Base-by-base conservation (phyloP, 2,797 vertebrate genomes). In the Benthosema pterotum region DNA sequence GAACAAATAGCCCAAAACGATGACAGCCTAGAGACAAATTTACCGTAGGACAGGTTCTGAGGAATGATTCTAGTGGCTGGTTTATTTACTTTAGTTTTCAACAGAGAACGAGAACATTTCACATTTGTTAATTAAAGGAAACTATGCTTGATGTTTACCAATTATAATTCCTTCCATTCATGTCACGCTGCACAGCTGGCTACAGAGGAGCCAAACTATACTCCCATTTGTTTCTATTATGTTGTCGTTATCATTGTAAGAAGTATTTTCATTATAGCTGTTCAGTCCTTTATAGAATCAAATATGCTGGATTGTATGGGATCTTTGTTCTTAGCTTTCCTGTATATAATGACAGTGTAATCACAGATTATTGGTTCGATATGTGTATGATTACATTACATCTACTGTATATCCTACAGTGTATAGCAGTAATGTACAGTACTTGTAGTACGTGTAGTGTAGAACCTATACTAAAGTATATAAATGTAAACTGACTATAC, bases 351-450 rank as follows among this genome's bases (percentile, higher is more conserved):
- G 49, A 25, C 14, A 6, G 18, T 2, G 19, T 22, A 25, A 52
- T 25, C 18, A 12, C 18, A 25, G 60, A 61, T 69, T 67, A 70
- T 64, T 28, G 38, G n/a, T n/a, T n/a, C n/a, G n/a, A n/a, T n/a
- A n/a, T n/a, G n/a, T n/a, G n/a, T n/a, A n/a, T n/a, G n/a, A n/a
- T n/a, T n/a, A n/a, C n/a, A n/a, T n/a, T n/a, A n/a, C n/a, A n/a
- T n/a, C n/a, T n/a, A n/a, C n/a, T n/a, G n/a, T n/a, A n/a, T n/a
- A n/a, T n/a, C n/a, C n/a, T n/a, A n/a, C n/a, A n/a, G n/a, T n/a
- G n/a, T n/a, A n/a, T n/a, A n/a, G n/a, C n/a, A n/a, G n/a, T n/a
- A n/a, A n/a, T n/a, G n/a, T n/a, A n/a, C n/a, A n/a, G n/a, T n/a
- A 46, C 47, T 2, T 38, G 32, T 38, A 38, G 8, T n/a, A n/a